Evolutionary conservation across 2,888 invertebrate genomes (phyloP), one percentile per base, ranked within the genome.

Genomic region (Dicranocentrus wangi): DNA sequence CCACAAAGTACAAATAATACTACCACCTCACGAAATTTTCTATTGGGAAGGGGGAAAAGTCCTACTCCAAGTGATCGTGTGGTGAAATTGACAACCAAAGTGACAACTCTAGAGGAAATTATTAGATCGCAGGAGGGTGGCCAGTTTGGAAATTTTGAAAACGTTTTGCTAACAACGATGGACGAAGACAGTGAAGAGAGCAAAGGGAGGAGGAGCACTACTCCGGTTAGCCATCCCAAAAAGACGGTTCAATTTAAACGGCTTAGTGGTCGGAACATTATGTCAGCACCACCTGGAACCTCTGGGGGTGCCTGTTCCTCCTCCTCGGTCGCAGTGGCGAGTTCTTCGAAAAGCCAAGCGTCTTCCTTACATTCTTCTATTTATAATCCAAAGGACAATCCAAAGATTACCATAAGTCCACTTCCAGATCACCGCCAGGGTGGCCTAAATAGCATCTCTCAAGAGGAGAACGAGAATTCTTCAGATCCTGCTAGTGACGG

Each of bases 71-170:
- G 60, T 53, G 83, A 81, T 32, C 73, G 76, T 43, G 79, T 82
- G 21, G 78, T 83, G 63, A 87, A 84, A 72, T 80, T 86, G 28
- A 83, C 85, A 53, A 84, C 87, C 15, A 87, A 82, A 73, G 87
- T 87, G 19, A 87, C 87, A 42, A 87, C 87, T 8, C 65, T 85
- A 10, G 87, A 87, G 28, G 86, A 86, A 70, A 86, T 86, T 55
- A 23, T 85, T 3, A 65, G 79, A 63, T 72, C 81, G 27, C 86
- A 85, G 58, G 70, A 81, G 21, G 71, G 65, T 2, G 53, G 25
- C 32, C 43, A 43, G 19, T 17, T 17, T 17, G 61, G 32, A 19
- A 61, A 61, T 15, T 61, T 61, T 32, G 61, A 23, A 23, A 23
- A 23, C 10, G 13, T 23, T 60, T 17, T 60, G n/a, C n/a, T 32